Evolutionary conservation across 2,113 vertebrate genomes (phyloP), one percentile per base, ranked within the genome.

Genomic region (Leucoraja erinaceus): DNA sequence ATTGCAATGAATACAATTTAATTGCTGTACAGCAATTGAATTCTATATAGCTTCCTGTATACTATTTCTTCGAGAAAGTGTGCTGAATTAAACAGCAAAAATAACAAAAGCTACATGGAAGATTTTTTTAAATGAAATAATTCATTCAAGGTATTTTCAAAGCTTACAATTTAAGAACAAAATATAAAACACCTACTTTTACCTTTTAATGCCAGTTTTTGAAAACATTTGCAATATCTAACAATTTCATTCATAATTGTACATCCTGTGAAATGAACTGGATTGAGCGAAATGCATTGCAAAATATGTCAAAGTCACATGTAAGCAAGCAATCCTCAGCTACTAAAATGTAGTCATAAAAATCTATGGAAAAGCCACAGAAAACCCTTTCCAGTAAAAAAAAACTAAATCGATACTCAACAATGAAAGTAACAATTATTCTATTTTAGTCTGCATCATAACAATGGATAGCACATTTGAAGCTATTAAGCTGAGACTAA

Each of bases 401-500:
- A 54, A 22, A 20, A 56, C 16, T 54, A 47, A 83, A 83, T 16
- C 47, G 9, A 79, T 28, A 25, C 90, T 74, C 6, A 25, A 54
- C 38, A 72, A 72, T 54, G 10, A 54, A 91, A 70, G 20, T 25
- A 56, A 59, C 81, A 84, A 31, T 72, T 90, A 68, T 61, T 70
- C 66, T 66, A n/a, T 91, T 91, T 72, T 47, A 33, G 54, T 70
- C 90, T 12, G 9, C 9, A 12, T 47, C 38, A 63, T 54, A 84
- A 84, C 38, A 91, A 74, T 91, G 70, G 66, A 47, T 22, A 25
- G 33, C 7, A 74, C 66, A 74, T 72, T 16, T 72, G 33, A 38
- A 91, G 68, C 16, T 54, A 54, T 91, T 68, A 91, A 72, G 90
- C 22, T 7, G 88, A 72, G 33, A 91, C 90, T 91, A 91, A 91